Conservation (phyloP, 2,888 invertebrate species). For the Halocaridina rubra region DNA sequence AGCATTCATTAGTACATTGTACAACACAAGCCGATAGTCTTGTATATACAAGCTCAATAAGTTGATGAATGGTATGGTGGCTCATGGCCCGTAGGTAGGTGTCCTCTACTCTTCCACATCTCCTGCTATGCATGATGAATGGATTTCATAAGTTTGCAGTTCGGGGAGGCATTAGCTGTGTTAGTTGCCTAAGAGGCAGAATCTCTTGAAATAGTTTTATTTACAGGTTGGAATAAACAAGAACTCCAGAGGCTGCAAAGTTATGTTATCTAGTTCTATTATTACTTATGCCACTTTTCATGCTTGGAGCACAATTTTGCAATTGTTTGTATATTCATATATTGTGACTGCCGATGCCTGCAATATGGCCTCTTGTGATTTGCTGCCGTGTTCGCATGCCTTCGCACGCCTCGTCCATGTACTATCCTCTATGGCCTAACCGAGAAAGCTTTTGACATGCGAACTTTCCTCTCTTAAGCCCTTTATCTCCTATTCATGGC, state of each 20-base stretch:
- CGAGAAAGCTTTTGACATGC: conserved; percentile 11
- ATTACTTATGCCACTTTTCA: conserved; percentile 6
- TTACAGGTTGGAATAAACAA: too few species aligned
- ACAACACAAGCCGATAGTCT: too few species aligned
- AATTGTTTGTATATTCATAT: conserved; percentile 14
- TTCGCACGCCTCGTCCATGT: conserved; percentile 41
- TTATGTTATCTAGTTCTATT: too few species aligned
- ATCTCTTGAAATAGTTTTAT: too few species aligned
- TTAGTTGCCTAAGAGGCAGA: too few species aligned
- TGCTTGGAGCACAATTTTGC: conserved; percentile 44
- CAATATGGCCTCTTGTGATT: conserved; percentile 6
- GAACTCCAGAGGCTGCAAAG: too few species aligned
- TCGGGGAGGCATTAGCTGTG: too few species aligned
- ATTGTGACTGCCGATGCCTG: conserved; percentile 45
- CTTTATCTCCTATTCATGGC: too few species aligned
- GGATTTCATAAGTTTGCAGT: too few species aligned
- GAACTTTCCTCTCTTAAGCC: background rate
- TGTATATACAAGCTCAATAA: background rate
- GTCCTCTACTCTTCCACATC: conserved; percentile 40
- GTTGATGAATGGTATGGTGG: conserved; percentile 45
- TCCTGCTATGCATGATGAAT: conserved; percentile 47
- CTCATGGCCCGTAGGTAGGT: conserved; percentile 45
- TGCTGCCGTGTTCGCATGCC: conserved; percentile 35
- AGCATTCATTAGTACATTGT: too few species aligned
- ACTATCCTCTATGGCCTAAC: conserved; percentile 32